Base-by-base conservation (phyloP, 1,140 invertebrate genomes). In the Charaxes varanes region DNA sequence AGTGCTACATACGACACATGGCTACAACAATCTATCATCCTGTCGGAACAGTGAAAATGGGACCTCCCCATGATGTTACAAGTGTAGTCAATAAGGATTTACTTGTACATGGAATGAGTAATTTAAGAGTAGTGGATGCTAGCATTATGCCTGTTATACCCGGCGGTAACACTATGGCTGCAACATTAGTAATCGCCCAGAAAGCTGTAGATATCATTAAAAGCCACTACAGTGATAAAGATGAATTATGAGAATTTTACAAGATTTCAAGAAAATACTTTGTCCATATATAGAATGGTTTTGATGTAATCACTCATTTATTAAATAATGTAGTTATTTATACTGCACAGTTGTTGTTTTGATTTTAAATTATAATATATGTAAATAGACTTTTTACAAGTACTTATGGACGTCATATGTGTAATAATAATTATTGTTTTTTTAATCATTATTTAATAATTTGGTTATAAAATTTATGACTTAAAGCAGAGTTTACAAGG, bases 31-130 rank as follows among this genome's bases (percentile, higher is more conserved):
- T 91, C 1, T 93, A 88, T 49, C 92, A 93, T 74, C 90, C 91
- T 3, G 86, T 88, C 4, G 90, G 92, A 0, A 93, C 93, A 0
- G 90, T 88, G 12, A 93, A 91, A 74, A 95, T 95, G 93, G 93
- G 92, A 4, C 86, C 88, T 0, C 58, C 59, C 3, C 58, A 40
- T 6, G 92, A 94, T 77, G 45, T 77, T 27, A 65, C 79, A 13
- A 83, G 92, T 19, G 90, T 93, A 2, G 88, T 92, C 0, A 89
- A 94, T 70, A 73, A 88, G 0, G 62, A 89, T 18, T 76, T 96
- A 0, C 82, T 86, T 15, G 91, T 94, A 0, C 85, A 89, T 57
- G 90, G 91, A 0, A 77, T 92, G 1, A 62, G 72, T n/a, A 87
- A 88, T n/a, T 53, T 95, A 6, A 85, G 93, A 48, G 91, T 95